Percentiles rank a stretch among this genome's conserved stretches.
phyloP scores from a whole-genome alignment of 2,888 invertebrate genomes.

The Rhopalosiphum nymphaeae region DNA sequence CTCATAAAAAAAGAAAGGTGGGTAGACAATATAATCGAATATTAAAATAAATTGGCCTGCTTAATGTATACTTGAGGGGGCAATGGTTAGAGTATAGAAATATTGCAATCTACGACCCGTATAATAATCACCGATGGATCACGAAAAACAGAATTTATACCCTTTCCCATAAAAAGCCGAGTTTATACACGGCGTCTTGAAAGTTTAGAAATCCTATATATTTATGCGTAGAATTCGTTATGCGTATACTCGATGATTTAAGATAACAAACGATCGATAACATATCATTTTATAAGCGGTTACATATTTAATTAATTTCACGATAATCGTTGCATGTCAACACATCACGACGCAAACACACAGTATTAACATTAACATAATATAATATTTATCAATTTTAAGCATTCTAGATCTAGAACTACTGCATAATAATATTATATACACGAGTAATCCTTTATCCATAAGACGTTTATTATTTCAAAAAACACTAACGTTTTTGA shows the following conservation, averaged over 20 bases:
- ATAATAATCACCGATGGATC: background rate
- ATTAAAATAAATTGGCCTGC: background rate
- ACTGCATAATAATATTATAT: background rate
- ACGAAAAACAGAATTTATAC: background rate
- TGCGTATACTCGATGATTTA: background rate
- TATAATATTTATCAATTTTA: background rate
- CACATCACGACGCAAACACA: background rate
- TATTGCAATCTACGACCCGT: background rate
- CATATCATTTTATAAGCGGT: background rate
- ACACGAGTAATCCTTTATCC: background rate
- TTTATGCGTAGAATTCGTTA: too few species aligned
- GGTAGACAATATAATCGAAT: background rate
- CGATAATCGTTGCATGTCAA: constrained; percentile 4
- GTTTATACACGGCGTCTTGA: background rate
- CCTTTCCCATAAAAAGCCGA: background rate
- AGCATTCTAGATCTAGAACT: background rate
- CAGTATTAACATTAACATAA: background rate
- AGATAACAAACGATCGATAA: background rate
- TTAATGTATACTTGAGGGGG: background rate
- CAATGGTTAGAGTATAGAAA: background rate
- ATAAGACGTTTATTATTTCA: background rate
- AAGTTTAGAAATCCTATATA: background rate
- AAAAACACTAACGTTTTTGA: background rate
- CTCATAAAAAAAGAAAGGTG: background rate
- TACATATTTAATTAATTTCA: background rate